Evolutionary conservation across 2,888 invertebrate genomes (phyloP), one percentile per base, ranked within the genome.

Genomic region (Macaria liturata): DNA sequence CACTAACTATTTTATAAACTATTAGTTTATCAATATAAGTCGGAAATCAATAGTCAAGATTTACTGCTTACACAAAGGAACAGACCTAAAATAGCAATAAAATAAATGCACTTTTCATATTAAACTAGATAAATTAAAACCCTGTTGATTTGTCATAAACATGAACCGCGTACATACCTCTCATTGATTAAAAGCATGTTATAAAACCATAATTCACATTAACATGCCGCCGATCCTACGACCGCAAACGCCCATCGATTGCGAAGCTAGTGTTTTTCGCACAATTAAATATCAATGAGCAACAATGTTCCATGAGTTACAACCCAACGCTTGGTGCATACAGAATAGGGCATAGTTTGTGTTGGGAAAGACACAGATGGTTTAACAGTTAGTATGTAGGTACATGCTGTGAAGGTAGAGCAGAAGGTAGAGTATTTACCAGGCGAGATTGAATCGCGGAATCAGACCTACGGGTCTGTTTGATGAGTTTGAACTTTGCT

Each of bases 251-350:
- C 55, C 54, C 58, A 58, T 53, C 52, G 55, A 58, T 62, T 53
- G 51, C 61, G 55, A 56, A 55, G 51, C 54, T 42, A 55, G 56
- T 54, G 60, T 57, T 82, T 81, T 83, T 84, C 80, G 80, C 84
- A 80, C 83, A 80, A 81, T 85, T 86, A 84, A 83, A 82, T 84
- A 84, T 80, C 82, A 86, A 86, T 86, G 84, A 86, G 83, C 78
- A 76, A 80, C 75, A 73, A 78, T 76, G 77, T 74, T 76, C 74
- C 76, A 78, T 76, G 80, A 84, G 74, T 76, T 78, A 76, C 69
- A 71, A 75, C 59, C 40, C 55, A 46, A 54, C 51, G 59, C 48
- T 49, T 40, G 51, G 72, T 66, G 64, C 9, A 39, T 45, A 34
- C 46, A 51, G 59, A 43, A 32, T 51, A 48, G 0, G 5, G 45